Percentiles rank a stretch among this genome's conserved stretches.
These are phyloP conservation scores for Thunnus maccoyii DNA, from an alignment of 2,113 vertebrate genomes.

Conservation along the genomic window DNA sequence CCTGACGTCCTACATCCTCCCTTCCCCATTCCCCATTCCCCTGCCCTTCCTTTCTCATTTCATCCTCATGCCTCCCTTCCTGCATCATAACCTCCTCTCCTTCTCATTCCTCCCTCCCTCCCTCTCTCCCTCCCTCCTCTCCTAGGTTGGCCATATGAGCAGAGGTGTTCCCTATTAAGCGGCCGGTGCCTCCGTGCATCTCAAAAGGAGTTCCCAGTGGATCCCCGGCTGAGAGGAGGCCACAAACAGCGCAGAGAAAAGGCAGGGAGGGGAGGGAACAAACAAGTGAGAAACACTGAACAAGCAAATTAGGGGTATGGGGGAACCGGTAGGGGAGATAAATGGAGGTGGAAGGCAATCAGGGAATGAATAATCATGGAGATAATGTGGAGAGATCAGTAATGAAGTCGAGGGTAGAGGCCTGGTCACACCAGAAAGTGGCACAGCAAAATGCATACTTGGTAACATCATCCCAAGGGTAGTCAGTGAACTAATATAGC, in stretches of 20 bases:
- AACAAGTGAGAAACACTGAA: background rate
- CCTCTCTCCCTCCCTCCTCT: background rate
- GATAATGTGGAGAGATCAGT: background rate
- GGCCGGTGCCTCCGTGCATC: slow-evolving; percentile 38
- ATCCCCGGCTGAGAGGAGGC: slow-evolving; percentile 48
- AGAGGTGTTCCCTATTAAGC: slow-evolving; percentile 69
- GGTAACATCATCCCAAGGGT: background rate
- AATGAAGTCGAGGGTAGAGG: no score
- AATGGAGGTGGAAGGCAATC: background rate
- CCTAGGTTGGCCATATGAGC: slow-evolving; percentile 48
- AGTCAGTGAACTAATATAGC: background rate
- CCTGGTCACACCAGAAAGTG: no score
- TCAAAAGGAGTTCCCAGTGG: slow-evolving; percentile 46
- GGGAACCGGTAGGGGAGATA: background rate
- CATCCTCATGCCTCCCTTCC: background rate
- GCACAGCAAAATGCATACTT: no score
- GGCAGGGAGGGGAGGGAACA: background rate
- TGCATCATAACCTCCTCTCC: no score
- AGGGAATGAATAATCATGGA: background rate
- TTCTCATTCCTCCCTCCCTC: background rate
- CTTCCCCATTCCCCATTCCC: background rate
- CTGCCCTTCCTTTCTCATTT: background rate
- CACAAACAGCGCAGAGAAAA: slow-evolving; percentile 37
- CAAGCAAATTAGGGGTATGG: background rate
- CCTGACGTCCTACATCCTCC: slow-evolving; percentile 22